Evolutionary conservation across 35 echinoderm and acorn worm species (phyloP).

Genomic region (Hemicentrotus pulcherrimus): DNA sequence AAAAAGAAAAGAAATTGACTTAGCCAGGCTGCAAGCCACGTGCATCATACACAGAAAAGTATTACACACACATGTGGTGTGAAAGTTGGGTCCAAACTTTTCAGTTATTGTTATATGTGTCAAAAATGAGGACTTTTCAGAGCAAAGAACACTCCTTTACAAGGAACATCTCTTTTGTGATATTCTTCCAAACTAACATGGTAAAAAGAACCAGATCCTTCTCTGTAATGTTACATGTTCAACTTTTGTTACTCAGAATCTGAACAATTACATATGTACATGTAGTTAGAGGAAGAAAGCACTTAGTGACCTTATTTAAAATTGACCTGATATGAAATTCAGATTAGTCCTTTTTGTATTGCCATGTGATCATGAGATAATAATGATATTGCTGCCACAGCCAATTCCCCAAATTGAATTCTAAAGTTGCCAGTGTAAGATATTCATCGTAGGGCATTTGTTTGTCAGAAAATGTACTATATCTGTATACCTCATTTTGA

Average conservation of each 20-base stretch:
- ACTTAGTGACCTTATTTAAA: background rate
- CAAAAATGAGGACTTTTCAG: too few relatives aligned
- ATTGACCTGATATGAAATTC: background rate
- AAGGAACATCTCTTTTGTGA: too few relatives aligned
- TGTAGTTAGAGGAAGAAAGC: background rate
- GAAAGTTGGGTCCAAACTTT: too few relatives aligned
- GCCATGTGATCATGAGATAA: background rate
- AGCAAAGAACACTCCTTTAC: too few relatives aligned
- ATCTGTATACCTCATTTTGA: background rate
- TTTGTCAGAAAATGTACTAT: background rate
- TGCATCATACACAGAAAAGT: too few relatives aligned
- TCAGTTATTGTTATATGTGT: too few relatives aligned
- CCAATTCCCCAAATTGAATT: background rate
- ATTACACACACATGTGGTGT: too few relatives aligned
- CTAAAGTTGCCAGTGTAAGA: background rate
- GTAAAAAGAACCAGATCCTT: too few relatives aligned
- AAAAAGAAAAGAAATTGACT: too few relatives aligned
- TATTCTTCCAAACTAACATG: too few relatives aligned
- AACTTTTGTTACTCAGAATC: background rate
- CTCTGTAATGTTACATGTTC: background rate
- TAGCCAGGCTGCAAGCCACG: too few relatives aligned
- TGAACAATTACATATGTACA: too few relatives aligned
- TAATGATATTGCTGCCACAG: background rate
- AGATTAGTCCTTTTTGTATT: background rate
- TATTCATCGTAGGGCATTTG: background rate